Conservation (phyloP, 2,888 invertebrate species). For the Parnassius orleans region DNA sequence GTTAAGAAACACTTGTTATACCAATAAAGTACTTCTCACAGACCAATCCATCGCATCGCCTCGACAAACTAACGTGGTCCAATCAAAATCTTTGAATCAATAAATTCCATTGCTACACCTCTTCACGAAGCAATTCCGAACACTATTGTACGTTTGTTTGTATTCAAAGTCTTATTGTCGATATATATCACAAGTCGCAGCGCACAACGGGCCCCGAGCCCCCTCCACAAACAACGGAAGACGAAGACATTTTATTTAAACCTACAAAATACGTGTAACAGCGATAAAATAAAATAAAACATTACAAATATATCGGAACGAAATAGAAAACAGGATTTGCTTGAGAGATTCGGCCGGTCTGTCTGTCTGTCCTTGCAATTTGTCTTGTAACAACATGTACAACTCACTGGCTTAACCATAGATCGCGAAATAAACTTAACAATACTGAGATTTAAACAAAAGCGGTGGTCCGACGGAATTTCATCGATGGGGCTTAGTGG, state of each 20-base stretch:
- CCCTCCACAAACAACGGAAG: slow-evolving; percentile 62
- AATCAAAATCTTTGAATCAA: background rate
- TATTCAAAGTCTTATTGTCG: slow-evolving; percentile 61
- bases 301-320: slow-evolving; percentile 24
- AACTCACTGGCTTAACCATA: background rate
- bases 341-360: slow-evolving; percentile 32
- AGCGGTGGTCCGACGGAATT: slow-evolving; percentile 55
- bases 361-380: background rate
- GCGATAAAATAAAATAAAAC: slow-evolving; percentile 50
- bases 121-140: slow-evolving; percentile 40
- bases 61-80: background rate
- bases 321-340: slow-evolving; percentile 24
- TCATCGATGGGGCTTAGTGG: slow-evolving; percentile 39
- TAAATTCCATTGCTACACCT: slow-evolving; percentile 29
- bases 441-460: slow-evolving; percentile 70
- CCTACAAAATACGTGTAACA: slow-evolving; percentile 38
- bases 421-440: slow-evolving; percentile 52
- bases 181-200: slow-evolving; percentile 64
- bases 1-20: no score
- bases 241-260: slow-evolving; percentile 45
- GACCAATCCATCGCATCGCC: background rate
- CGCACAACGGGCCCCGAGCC: slow-evolving; percentile 32
- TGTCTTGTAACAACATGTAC: no score
- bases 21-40: no score
- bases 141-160: slow-evolving; percentile 44